Conservation (phyloP, 2,888 invertebrate genomes). For the Platycheirus rosarum region DNA sequence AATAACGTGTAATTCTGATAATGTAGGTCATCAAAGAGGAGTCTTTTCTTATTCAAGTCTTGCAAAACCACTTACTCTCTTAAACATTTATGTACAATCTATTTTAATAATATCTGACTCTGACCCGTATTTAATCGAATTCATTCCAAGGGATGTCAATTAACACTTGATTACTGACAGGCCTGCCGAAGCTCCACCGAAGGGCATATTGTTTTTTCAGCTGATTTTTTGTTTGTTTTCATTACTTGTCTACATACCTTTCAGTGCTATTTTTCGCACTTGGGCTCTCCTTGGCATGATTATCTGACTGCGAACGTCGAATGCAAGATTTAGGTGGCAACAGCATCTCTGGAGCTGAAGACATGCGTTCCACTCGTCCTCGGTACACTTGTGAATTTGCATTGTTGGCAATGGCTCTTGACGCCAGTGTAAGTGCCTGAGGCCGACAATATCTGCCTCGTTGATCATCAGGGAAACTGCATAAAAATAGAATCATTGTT, state of each 20-base stretch:
- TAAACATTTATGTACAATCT: too few species aligned
- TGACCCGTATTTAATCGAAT: conserved; percentile 9
- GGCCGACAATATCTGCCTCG: conserved; percentile 81
- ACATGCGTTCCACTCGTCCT: conserved; percentile 77
- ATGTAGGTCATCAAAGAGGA: too few species aligned
- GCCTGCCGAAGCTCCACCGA: conserved; percentile 1
- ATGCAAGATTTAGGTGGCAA: conserved; percentile 84
- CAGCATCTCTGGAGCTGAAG: conserved; percentile 79
- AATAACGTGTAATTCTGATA: too few species aligned
- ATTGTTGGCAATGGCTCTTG: conserved; percentile 81
- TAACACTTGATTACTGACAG: conserved; percentile 24
- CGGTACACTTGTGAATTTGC: conserved; percentile 74
- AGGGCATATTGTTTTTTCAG: background rate
- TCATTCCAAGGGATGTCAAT: conserved; percentile 1
- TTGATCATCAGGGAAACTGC: conserved; percentile 80
- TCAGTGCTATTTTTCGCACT: conserved; percentile 46
- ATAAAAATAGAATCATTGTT: conserved; percentile 70
- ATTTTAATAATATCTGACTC: conserved; percentile 1
- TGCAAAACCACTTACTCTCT: too few species aligned
- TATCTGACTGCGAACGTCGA: conserved; percentile 72
- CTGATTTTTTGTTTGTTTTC: background rate
- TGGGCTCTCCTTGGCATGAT: conserved; percentile 39
- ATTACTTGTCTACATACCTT: conserved; percentile 35
- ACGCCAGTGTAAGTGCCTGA: conserved; percentile 81
- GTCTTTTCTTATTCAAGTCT: too few species aligned